Conservation (phyloP, 2,797 vertebrate species). For the Sebastes elongatus region DNA sequence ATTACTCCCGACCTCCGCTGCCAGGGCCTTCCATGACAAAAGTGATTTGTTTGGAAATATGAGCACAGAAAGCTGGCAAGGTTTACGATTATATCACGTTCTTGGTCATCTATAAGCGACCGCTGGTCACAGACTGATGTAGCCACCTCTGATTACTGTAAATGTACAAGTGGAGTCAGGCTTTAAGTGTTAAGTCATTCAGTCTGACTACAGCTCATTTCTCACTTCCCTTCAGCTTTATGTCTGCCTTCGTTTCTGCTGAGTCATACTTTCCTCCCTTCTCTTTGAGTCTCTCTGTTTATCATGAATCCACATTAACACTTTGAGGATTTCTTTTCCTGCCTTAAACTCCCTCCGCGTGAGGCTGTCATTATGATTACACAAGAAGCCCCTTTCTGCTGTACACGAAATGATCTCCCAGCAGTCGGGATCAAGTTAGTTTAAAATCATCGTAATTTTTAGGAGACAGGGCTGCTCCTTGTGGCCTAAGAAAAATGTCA, state of each 20-base stretch:
- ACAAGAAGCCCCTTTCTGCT: not conserved
- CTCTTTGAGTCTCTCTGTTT: slow-evolving; percentile 4
- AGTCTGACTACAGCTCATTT: slow-evolving; percentile 45
- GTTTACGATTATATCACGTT: slow-evolving; percentile 35
- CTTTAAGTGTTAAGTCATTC: slow-evolving; percentile 37
- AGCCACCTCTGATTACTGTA: slow-evolving; percentile 23
- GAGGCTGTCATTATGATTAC: slow-evolving; percentile 10
- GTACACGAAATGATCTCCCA: not conserved
- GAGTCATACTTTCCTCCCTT: slow-evolving; percentile 23
- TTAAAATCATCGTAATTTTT: not conserved
- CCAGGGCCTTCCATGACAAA: slow-evolving; percentile 39
- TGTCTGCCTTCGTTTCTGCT: slow-evolving; percentile 29
- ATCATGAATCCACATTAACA: slow-evolving; percentile 20
- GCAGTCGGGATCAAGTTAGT: not conserved
- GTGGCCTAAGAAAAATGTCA: not conserved
- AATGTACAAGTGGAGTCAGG: slow-evolving; percentile 17
- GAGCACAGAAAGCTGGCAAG: not conserved
- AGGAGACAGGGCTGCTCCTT: too few species aligned
- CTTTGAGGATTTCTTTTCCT: slow-evolving; percentile 1
- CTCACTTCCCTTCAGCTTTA: slow-evolving; percentile 35
- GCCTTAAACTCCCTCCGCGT: not conserved
- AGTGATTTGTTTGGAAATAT: slow-evolving; percentile 61
- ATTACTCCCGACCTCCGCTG: slow-evolving; percentile 46
- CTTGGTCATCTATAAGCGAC: slow-evolving; percentile 28
- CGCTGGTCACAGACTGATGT: slow-evolving; percentile 20